Evolutionary conservation across 2,888 invertebrate species (phyloP).

Genomic region (Notodonta ziczac): DNA sequence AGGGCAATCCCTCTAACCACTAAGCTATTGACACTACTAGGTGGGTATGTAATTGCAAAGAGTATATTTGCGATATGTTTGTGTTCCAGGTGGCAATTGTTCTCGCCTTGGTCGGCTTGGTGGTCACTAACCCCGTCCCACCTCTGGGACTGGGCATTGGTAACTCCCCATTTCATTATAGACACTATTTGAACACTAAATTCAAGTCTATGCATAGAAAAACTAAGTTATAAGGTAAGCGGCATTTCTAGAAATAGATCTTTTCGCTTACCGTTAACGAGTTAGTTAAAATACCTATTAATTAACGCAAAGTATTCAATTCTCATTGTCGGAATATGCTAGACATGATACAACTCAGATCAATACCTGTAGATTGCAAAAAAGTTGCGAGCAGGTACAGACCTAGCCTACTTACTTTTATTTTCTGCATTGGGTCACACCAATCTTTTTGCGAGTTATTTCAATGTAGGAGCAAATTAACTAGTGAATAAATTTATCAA

Average conservation of each 20-base stretch:
- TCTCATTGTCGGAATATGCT: not conserved
- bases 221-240: conserved; percentile 41
- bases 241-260: conserved; percentile 11
- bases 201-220: conserved; percentile 42
- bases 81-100: conserved; percentile 67
- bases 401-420: too few relatives aligned
- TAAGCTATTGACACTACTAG: too few relatives aligned
- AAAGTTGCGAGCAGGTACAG: too few relatives aligned
- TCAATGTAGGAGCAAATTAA: too few relatives aligned
- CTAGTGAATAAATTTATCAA: too few relatives aligned
- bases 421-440: too few relatives aligned
- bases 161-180: conserved; percentile 44
- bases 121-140: conserved; percentile 58
- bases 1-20: too few relatives aligned
- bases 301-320: not conserved
- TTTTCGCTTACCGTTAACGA: conserved; percentile 20
- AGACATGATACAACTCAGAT: too few relatives aligned
- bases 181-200: conserved; percentile 48
- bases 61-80: not conserved
- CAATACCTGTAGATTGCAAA: too few relatives aligned
- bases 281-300: not conserved
- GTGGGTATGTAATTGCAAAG: too few relatives aligned
- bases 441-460: too few relatives aligned
- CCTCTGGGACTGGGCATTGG: conserved; percentile 48
- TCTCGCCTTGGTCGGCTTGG: conserved; percentile 66